Evolutionary conservation across 1,140 invertebrate genomes (phyloP), one percentile per base, ranked within the genome.

Genomic region (Nasonia longicornis): DNA sequence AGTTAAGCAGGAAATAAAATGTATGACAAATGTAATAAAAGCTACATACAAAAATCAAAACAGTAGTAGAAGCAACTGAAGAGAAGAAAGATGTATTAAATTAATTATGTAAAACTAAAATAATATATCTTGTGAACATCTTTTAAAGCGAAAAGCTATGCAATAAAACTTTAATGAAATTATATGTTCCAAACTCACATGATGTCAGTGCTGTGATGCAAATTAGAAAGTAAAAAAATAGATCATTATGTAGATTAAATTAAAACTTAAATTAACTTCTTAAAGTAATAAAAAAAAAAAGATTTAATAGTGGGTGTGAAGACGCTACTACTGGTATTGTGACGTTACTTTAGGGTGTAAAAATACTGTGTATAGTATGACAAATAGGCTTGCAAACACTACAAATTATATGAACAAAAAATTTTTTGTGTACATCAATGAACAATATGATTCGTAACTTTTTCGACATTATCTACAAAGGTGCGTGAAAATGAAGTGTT

Each of bases 151-250:
- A 29, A 70, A 77, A 79, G 83, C 84, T 85, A 52, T 84, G 82
- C 48, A 29, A 82, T 75, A 85, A 83, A 84, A 85, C 76, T 73
- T 66, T 63, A 73, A 79, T 79, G 69, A 83, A 85, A 84, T 85
- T 81, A 83, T 58, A 80, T 83, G 76, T 82, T 77, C 77, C 77
- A 79, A 78, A 88, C 87, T 88, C 85, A 87, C 87, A 85, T 88
- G 86, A 84, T 85, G 83, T 88, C 85, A 84, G 84, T 85, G 85
- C 87, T 88, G 85, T 84, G 83, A 85, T 42, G 67, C 29, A 72
- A 81, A 81, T 63, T 78, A 80, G 38, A 80, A 81, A 71, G n/a
- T 81, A 79, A 75, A 77, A 80, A 70, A 71, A 35, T 58, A 52
- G 73, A 81, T 79, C 58, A 72, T 58, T 80, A n/a, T 72, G n/a